phyloP scores from a whole-genome alignment of 92 coral and sea anemone genomes.

The Heteractis magnifica region DNA sequence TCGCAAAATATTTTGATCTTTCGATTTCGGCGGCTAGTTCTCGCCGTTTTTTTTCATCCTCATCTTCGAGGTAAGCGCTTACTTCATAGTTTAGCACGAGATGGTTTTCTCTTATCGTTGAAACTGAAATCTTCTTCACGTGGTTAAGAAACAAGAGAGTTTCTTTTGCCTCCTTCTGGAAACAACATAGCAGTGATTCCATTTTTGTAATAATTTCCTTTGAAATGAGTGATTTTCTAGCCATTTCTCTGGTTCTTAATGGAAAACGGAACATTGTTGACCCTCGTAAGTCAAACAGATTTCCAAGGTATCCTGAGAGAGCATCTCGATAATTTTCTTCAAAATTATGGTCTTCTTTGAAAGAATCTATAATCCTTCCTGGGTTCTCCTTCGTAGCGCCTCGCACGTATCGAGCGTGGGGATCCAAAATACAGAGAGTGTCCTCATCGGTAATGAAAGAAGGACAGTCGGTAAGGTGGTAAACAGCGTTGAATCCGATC shows the following conservation, averaged over 20 bases:
- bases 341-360: conserved; percentile 25
- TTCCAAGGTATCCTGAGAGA: conserved; percentile 76
- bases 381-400: conserved; percentile 59
- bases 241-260: conserved; percentile 53
- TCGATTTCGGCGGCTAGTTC: conserved; percentile 48
- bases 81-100: conserved; percentile 51
- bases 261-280: conserved; percentile 89
- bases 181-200: conserved; percentile 30
- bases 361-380: conserved; percentile 66
- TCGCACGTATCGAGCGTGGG: conserved; percentile 77
- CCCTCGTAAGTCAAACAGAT: conserved; percentile 51
- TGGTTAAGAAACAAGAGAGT: conserved; percentile 71
- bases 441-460: conserved; percentile 78
- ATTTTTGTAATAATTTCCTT: conserved; percentile 27
- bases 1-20: conserved; percentile 27
- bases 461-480: conserved; percentile 92
- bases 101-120: conserved; percentile 46
- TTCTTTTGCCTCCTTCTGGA: conserved; percentile 63
- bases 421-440: conserved; percentile 79
- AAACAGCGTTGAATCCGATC: conserved; percentile 89
- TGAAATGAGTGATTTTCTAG: conserved; percentile 54
- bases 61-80: conserved; percentile 35
- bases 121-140: conserved; percentile 65
- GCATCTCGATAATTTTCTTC: conserved; percentile 66
- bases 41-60: conserved; percentile 31